Percentiles rank a stretch among this genome's conserved stretches.
Evolutionary conservation across 2,888 invertebrate species (phyloP).

Genomic region (Drosophila hamatofila): DNA sequence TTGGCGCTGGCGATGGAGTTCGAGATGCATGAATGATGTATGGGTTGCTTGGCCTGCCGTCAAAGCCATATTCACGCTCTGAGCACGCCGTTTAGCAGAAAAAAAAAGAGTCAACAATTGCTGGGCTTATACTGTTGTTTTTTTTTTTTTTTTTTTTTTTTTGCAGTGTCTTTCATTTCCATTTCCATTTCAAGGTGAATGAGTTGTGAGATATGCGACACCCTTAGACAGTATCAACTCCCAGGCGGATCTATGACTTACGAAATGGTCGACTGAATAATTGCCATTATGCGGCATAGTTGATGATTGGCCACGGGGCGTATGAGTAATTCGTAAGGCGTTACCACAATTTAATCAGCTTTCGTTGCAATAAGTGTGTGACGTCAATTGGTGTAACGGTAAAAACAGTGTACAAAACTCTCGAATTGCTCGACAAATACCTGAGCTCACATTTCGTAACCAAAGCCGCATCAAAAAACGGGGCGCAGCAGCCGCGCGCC

Average conservation of each 20-base stretch:
- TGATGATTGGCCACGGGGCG: conserved; percentile 46
- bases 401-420: conserved; percentile 55
- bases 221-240: conserved; percentile 26
- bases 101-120: conserved; percentile 39
- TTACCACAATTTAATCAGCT: conserved; percentile 59
- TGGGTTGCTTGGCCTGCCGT: conserved; percentile 19
- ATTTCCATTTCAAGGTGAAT: conserved; percentile 70
- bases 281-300: conserved; percentile 48
- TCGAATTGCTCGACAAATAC: conserved; percentile 8
- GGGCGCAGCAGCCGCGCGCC: conserved; percentile 56
- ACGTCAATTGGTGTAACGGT: conserved; percentile 70
- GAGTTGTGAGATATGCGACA: conserved; percentile 33
- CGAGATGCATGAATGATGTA: conserved; percentile 20
- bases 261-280: conserved; percentile 65
- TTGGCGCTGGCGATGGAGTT: conserved; percentile 4
- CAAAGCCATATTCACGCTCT: conserved; percentile 42
- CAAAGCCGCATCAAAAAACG: conserved; percentile 28
- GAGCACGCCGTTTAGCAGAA: conserved; percentile 34
- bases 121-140: conserved; percentile 9
- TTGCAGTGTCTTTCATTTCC: conserved; percentile 30
- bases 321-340: conserved; percentile 55
- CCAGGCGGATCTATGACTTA: conserved; percentile 68
- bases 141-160: not conserved
- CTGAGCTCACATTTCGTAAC: conserved; percentile 64
- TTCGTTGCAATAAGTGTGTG: conserved; percentile 40